Base-by-base conservation (phyloP, 1,140 invertebrate genomes). In the Neelides sp. region DNA sequence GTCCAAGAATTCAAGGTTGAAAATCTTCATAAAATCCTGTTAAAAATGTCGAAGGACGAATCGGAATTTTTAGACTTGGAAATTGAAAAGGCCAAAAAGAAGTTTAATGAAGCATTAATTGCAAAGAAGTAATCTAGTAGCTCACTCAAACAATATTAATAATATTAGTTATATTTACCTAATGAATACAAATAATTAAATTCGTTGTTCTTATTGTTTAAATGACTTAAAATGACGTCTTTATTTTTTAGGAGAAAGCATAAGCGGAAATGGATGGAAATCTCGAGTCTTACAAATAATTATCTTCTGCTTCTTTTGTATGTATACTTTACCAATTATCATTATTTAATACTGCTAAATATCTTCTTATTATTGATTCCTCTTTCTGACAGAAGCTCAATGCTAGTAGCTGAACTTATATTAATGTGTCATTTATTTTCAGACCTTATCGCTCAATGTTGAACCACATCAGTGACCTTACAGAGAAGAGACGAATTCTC, bases 361-460 rank as follows among this genome's bases (percentile, higher is more conserved):
- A 20, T 28, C 4, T 15, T 41, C 27, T 19, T 53, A n/a, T n/a
- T n/a, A n/a, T n/a, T n/a, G n/a, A n/a, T n/a, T n/a, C n/a, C 2
- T n/a, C 37, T 35, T 20, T 3, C 19, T 30, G 17, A 2, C 12
- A 45, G 20, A 5, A 19, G 20, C 27, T 49, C 8, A 24, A 50
- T 43, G 12, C 23, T 27, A 27, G 12, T 20, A 7, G 8, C 22
- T 5, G 10, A 22, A 13, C 12, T 22, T 17, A 13, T 5, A 42
- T 42, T 42, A 5, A 22, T 22, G 23, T 42, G 15, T 5, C 19
- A 22, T 4, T 7, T 12, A 22, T 37, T 15, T 47, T 8, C 19
- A 57, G 55, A 42, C 55, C 55, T 17, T 57, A 57, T 30, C 20
- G 49, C 17, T 45, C 55, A 26, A 50, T 58, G 55, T 48, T 58